A percentile compares a stretch with the other conserved stretches of the same genome.
Conservation (phyloP, 2,113 vertebrate species). For the Helogale parvula region DNA sequence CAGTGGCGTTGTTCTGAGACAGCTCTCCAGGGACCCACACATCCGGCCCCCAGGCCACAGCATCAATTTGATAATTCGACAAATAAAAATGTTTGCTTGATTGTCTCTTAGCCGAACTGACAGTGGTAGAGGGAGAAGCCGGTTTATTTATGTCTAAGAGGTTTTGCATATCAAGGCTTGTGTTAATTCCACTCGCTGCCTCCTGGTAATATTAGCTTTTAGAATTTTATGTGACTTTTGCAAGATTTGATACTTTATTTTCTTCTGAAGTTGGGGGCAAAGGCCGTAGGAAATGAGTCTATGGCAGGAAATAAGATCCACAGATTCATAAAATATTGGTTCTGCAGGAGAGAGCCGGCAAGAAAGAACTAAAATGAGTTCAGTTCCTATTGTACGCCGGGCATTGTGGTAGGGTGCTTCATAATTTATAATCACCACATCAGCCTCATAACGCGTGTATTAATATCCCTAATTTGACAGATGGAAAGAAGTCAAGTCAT, state of each 20-base stretch:
- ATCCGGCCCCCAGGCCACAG: neutral
- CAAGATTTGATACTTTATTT: neutral
- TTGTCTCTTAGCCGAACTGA: neutral
- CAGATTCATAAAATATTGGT: neutral
- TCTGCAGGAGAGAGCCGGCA: neutral
- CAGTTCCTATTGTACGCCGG: neutral
- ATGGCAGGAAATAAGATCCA: neutral
- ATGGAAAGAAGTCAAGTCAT: neutral
- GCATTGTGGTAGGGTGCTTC: neutral
- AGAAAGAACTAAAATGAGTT: neutral
- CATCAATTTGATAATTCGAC: conserved; percentile 30
- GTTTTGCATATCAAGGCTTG: neutral
- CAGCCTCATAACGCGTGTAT: neutral
- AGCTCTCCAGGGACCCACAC: neutral
- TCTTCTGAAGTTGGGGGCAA: neutral
- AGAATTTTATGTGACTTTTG: neutral
- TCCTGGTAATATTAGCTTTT: neutral
- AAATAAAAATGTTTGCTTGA: conserved; percentile 6
- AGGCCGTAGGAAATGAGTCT: neutral
- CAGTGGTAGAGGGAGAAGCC: neutral
- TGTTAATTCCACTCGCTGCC: neutral
- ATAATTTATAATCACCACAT: neutral
- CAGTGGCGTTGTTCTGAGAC: neutral
- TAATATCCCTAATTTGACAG: neutral
- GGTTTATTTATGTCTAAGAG: neutral